A percentile compares a stretch with the other conserved stretches of the same genome.
Conservation (phyloP, 2,797 vertebrate species). For the Bradypus variegatus region DNA sequence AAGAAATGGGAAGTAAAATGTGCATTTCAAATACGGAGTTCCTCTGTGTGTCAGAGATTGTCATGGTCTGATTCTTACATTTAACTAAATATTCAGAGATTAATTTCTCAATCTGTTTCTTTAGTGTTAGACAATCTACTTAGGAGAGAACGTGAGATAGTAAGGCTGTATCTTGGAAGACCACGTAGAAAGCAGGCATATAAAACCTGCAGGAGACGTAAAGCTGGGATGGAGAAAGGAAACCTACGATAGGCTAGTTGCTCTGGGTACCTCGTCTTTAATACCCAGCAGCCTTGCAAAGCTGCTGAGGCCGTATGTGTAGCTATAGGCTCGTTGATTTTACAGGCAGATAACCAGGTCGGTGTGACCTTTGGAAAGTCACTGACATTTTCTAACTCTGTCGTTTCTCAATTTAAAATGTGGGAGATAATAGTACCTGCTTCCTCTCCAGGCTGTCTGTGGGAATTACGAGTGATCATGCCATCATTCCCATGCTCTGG, state of each 20-base stretch:
- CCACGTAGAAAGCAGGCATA: accelerated
- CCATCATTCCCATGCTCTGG: accelerated
- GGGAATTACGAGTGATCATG: neutral
- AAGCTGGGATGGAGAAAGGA: neutral
- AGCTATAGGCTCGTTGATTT: neutral
- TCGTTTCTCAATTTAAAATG: neutral
- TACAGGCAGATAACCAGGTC: constrained; percentile 2
- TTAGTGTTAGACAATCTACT: neutral
- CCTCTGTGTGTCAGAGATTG: neutral
- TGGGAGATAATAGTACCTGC: too few relatives aligned
- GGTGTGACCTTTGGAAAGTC: constrained; percentile 24
- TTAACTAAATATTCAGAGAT: neutral
- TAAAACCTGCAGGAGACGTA: too few relatives aligned
- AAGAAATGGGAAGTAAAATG: neutral
- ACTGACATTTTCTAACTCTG: neutral
- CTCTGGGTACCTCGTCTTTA: neutral
- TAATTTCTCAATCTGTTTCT: neutral
- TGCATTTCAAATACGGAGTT: neutral
- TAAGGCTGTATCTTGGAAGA: neutral
- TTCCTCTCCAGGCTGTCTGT: neutral
- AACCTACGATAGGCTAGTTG: accelerated
- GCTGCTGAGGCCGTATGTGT: neutral
- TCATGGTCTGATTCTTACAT: neutral
- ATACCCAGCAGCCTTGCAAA: neutral
- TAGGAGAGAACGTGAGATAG: neutral